These are phyloP conservation scores for Aeoliscus strigatus DNA, from an alignment of 2,797 vertebrate genomes.

Conservation along the genomic window DNA sequence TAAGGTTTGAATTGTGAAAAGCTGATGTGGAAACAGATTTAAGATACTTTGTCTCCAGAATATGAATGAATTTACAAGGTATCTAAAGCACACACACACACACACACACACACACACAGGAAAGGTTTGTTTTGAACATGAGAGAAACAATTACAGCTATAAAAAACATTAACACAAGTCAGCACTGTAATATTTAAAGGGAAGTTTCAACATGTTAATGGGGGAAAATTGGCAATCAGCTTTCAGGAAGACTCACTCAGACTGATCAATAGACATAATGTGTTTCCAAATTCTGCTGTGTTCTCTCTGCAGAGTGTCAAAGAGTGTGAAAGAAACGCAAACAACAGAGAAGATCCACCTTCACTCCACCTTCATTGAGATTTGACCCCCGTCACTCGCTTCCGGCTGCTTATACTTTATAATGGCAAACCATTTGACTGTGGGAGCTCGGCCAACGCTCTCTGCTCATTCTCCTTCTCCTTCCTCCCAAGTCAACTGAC, in stretches of 20 bases:
- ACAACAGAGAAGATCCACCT: slow-evolving; percentile 1
- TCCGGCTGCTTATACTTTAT: slow-evolving; percentile 1
- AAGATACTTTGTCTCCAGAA: neutral
- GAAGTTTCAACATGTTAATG: slow-evolving; percentile 7
- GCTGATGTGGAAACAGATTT: neutral
- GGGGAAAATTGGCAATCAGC: slow-evolving; percentile 21
- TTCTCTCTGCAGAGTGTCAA: slow-evolving; percentile 18
- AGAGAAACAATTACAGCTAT: no score
- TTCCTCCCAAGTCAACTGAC: slow-evolving; percentile 13
- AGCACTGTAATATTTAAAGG: slow-evolving; percentile 34
- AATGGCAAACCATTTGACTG: slow-evolving; percentile 29
- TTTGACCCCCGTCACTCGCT: slow-evolving; percentile 21
- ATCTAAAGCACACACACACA: no score
- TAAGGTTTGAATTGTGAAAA: no score
- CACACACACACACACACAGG: no score
- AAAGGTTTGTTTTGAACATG: no score
- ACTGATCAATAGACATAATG: slow-evolving; percentile 42
- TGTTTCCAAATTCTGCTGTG: slow-evolving; percentile 13
- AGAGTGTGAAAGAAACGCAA: no score
- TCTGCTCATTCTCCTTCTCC: slow-evolving; percentile 27
- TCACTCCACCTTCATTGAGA: slow-evolving; percentile 16
- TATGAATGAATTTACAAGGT: neutral
- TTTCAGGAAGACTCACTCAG: slow-evolving; percentile 37
- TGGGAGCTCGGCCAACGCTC: slow-evolving; percentile 39
- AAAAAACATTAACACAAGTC: slow-evolving; percentile 19